Percentiles rank a stretch among this genome's conserved stretches.
Conservation (phyloP, 1,140 invertebrate genomes). For the Aphelinus certus region DNA sequence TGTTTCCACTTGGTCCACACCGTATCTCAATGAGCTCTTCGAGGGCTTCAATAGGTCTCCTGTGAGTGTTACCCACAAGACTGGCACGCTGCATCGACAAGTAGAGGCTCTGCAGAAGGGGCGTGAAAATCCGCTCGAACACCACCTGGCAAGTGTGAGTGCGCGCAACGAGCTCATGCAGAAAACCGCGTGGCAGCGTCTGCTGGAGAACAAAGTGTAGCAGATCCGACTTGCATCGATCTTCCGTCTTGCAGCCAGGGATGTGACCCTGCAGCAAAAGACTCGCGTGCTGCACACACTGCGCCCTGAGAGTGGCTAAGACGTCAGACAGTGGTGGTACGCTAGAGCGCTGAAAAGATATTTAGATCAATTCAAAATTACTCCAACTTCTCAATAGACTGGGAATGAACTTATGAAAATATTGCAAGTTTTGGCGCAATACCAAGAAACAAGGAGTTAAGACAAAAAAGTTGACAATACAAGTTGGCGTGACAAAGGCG, state of each 20-base stretch:
- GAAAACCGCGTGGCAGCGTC: conserved; percentile 73
- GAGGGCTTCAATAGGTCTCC: conserved; percentile 73
- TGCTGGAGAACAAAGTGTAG: conserved; percentile 72
- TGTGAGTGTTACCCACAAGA: conserved; percentile 76
- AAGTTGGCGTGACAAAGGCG: no score
- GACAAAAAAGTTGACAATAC: no score
- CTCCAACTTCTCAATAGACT: background rate
- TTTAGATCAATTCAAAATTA: conserved; percentile 3
- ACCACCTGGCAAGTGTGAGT: conserved; percentile 66
- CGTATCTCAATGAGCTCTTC: conserved; percentile 79
- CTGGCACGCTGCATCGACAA: conserved; percentile 75
- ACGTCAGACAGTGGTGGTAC: conserved; percentile 69
- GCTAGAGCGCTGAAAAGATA: conserved; percentile 66
- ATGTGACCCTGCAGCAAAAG: conserved; percentile 70
- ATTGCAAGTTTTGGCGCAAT: no score
- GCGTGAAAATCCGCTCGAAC: conserved; percentile 76
- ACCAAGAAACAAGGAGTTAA: no score
- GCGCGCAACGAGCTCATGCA: conserved; percentile 72
- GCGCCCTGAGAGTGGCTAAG: conserved; percentile 69
- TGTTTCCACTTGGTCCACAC: conserved; percentile 65
- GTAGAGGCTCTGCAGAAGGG: conserved; percentile 76
- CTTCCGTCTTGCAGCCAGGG: conserved; percentile 48
- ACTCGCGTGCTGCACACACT: conserved; percentile 72
- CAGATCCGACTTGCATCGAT: conserved; percentile 64
- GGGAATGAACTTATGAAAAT: no score